Evolutionary conservation across 2,113 vertebrate genomes (phyloP).

Genomic region (Halichoerus grypus): DNA sequence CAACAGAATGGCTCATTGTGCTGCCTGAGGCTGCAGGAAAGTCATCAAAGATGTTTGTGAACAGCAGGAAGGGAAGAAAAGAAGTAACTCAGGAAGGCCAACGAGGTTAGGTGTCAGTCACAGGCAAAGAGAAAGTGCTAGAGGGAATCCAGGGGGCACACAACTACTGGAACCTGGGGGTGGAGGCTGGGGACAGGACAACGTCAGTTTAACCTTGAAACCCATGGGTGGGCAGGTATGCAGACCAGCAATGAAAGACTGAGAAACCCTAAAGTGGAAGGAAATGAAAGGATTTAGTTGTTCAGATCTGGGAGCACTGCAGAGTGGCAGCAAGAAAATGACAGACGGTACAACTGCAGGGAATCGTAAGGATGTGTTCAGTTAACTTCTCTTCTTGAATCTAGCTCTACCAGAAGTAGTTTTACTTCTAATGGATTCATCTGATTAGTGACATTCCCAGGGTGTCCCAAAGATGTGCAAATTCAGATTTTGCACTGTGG

Average conservation of each 20-base stretch:
- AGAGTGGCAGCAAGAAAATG: background rate
- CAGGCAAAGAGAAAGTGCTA: background rate
- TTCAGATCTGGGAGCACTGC: background rate
- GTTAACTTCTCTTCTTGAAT: background rate
- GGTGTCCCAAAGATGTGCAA: background rate
- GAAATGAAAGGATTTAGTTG: background rate
- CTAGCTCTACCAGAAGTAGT: background rate
- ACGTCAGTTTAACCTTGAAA: background rate
- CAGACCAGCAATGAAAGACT: background rate
- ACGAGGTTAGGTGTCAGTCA: background rate
- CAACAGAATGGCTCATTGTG: background rate
- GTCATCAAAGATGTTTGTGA: background rate
- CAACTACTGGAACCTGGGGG: background rate
- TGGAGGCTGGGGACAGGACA: background rate
- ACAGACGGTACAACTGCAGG: background rate
- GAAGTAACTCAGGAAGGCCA: background rate
- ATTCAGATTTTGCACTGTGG: background rate
- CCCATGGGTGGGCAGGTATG: background rate
- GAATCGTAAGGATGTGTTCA: background rate
- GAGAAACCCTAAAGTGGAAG: background rate
- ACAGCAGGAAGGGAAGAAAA: background rate
- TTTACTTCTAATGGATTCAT: background rate
- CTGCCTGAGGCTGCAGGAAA: background rate
- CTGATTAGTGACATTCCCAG: background rate
- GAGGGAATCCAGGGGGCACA: background rate